A percentile compares a stretch with the other conserved stretches of the same genome.
These are phyloP conservation scores for Gymnoscelis rufifasciata DNA, from an alignment of 2,888 invertebrate genomes.

Conservation along the genomic window DNA sequence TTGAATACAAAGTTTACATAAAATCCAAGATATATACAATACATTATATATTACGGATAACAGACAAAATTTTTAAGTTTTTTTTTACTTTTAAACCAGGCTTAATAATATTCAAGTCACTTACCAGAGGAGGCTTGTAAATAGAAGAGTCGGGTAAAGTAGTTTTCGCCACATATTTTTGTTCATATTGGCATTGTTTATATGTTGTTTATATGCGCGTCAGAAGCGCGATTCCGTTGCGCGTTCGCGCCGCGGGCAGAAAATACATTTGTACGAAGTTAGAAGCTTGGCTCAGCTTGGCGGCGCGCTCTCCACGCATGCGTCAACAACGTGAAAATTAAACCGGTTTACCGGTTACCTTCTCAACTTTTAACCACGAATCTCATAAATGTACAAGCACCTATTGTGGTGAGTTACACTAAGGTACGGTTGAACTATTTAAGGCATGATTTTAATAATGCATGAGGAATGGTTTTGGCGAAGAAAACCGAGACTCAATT, in stretches of 20 bases:
- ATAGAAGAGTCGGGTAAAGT: constrained; percentile 7
- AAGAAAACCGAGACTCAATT: background rate
- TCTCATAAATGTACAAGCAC: constrained; percentile 10
- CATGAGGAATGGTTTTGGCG: background rate
- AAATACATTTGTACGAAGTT: constrained; percentile 37
- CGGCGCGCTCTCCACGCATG: constrained; percentile 37
- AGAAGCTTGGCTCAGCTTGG: constrained; percentile 24
- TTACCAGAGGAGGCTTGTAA: constrained; percentile 21
- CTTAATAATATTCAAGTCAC: constrained; percentile 9
- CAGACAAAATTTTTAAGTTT: background rate
- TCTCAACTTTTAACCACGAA: constrained; percentile 13
- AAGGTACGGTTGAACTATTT: background rate
- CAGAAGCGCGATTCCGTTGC: constrained; percentile 26
- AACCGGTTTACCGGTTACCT: constrained; percentile 8
- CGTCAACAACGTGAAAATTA: constrained; percentile 26
- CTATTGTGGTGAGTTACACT: constrained; percentile 4
- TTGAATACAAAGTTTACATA: too few species aligned
- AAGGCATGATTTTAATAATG: background rate
- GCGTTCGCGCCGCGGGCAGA: constrained; percentile 44
- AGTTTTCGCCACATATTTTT: constrained; percentile 17
- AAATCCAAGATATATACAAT: too few species aligned
- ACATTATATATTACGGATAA: too few species aligned
- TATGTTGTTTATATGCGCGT: constrained; percentile 18
- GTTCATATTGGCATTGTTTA: constrained; percentile 30
- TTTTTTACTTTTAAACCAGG: background rate